Evolutionary conservation across 2,113 vertebrate genomes (phyloP).

Genomic region (Oryctolagus cuniculus): mOryCun1.1 NC_091440.1:41400501-41401000

Average conservation of each 20-base stretch:
- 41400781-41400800: neutral
- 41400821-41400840: neutral
- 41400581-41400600: too few relatives aligned
- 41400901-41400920: neutral
- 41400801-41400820: neutral
- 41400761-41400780: neutral
- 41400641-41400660: neutral
- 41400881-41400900: neutral
- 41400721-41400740: neutral
- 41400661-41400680: neutral
- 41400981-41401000: neutral
- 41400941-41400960: neutral
- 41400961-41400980: neutral
- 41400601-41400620: too few relatives aligned
- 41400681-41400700: neutral
- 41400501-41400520: too few relatives aligned
- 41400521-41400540: too few relatives aligned
- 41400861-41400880: neutral
- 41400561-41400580: too few relatives aligned
- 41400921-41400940: neutral
- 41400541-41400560: too few relatives aligned
- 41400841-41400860: neutral
- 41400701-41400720: neutral
- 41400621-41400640: too few relatives aligned
- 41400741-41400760: neutral